Base-by-base conservation (phyloP, 1,140 invertebrate genomes). In the Pentalonia nigronervosa region DNA sequence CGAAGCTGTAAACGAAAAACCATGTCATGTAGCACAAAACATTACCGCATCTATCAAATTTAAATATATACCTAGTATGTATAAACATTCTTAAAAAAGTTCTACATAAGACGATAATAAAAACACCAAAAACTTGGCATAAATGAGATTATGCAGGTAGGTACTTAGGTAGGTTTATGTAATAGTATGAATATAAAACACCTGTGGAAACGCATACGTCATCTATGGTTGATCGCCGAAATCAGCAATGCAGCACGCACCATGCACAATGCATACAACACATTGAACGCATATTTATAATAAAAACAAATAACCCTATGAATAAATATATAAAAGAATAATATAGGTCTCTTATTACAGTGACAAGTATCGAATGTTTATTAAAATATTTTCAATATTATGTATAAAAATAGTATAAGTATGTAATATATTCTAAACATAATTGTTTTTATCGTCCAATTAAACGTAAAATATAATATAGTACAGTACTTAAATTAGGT, bases 41-140 rank as follows among this genome's bases (percentile, higher is more conserved):
- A 30, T 30, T 25, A 86, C 56, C 7, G 91, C 76, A 14, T 36
- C 91, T 3, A 86, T 93, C 56, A 45, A 25, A n/a, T 84, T 41
- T 30, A 30, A 93, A 34, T 93, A 86, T 86, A 53, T 30, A 30
- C 11, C 91, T n/a, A 20, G 91, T 93, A 93, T 11, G 91, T 86
- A 91, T 30, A 90, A 56, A 89, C 41, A 45, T 90, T 90, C 1
- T 90, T 60, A 25, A 30, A 90, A 56, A 9, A n/a, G n/a, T 30
- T 1, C 1, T 23, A 53, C 25, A 7, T 34, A 30, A 48, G 21
- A n/a, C 23, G 34, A 14, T 89, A 53, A 23, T 53, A 89, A 47
- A 87, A 87, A 7, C 11, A 1, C 60, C 6, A 67, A 67, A 67
- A 9, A 67, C 14, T 17, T n/a, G 14, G 14, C 14, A n/a, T 76